Evolutionary conservation across 2,797 vertebrate genomes (phyloP).

Genomic region (Graptemys geographica): DNA sequence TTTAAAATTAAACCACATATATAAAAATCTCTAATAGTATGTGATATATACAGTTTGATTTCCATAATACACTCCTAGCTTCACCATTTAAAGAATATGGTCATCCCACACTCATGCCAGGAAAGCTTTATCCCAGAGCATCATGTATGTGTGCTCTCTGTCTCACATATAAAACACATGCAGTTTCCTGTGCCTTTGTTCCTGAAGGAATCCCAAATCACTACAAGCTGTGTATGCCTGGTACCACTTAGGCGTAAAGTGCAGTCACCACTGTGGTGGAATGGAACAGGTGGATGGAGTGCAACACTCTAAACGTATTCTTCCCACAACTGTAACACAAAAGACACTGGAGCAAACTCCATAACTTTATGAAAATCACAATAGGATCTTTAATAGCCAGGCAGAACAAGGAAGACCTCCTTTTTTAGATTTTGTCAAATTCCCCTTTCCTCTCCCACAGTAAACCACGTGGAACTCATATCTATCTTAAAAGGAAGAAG

Average conservation of each 20-base stretch:
- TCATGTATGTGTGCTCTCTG: neutral
- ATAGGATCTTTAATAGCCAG: neutral
- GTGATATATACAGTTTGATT: neutral
- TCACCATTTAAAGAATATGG: fast-evolving
- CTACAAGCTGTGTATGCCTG: neutral
- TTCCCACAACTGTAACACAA: fast-evolving
- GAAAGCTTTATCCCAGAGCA: fast-evolving
- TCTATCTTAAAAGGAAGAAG: neutral
- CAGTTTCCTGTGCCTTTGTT: fast-evolving
- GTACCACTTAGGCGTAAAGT: fast-evolving
- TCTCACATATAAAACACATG: neutral
- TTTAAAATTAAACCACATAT: neutral
- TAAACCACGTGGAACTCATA: neutral
- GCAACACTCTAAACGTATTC: neutral
- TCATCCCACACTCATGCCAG: neutral
- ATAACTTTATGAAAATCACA: neutral
- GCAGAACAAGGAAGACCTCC: neutral
- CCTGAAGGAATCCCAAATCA: neutral
- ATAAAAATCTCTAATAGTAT: fast-evolving
- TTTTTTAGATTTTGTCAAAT: neutral
- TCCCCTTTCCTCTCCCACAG: neutral
- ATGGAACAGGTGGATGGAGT: neutral
- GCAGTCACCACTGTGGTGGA: neutral
- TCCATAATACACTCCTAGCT: neutral
- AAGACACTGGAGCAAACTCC: neutral